These are phyloP conservation scores for Astur gentilis DNA, from an alignment of 2,113 vertebrate genomes.

Conservation along the genomic window DNA sequence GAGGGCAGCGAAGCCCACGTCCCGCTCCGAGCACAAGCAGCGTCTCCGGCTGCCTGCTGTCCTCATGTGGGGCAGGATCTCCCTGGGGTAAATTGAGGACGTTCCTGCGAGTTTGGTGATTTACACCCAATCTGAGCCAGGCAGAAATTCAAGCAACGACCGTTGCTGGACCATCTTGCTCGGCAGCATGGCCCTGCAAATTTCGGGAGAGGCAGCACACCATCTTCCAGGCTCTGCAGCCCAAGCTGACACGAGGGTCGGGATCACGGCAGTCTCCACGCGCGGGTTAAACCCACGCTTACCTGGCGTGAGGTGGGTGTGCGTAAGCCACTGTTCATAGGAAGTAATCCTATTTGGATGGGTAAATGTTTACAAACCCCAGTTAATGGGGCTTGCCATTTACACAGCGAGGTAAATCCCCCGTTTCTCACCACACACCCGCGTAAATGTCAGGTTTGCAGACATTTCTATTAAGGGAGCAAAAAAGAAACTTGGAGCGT, in stretches of 20 bases:
- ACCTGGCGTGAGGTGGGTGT: background rate
- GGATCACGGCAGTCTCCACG: accelerated
- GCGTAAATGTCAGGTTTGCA: conserved; percentile 16
- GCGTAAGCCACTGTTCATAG: background rate
- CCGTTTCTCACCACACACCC: background rate
- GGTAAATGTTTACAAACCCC: conserved; percentile 25
- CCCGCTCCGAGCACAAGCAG: background rate
- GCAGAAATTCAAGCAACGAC: background rate
- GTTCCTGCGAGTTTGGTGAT: background rate
- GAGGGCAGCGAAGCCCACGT: background rate
- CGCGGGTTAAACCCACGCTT: background rate
- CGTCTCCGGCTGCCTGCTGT: background rate
- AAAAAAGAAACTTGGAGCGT: background rate
- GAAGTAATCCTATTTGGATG: background rate
- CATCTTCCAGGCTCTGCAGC: background rate
- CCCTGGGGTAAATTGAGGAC: accelerated
- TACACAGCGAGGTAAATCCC: conserved; percentile 27
- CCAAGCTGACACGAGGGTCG: accelerated
- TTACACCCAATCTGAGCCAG: background rate
- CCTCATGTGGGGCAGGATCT: accelerated
- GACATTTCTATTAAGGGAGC: conserved; percentile 52
- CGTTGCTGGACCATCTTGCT: accelerated
- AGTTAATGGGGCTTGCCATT: conserved; percentile 27
- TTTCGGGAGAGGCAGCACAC: background rate
- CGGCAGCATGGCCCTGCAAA: accelerated